phyloP scores from a whole-genome alignment of 2,797 vertebrate species.

The Falco peregrinus region DNA sequence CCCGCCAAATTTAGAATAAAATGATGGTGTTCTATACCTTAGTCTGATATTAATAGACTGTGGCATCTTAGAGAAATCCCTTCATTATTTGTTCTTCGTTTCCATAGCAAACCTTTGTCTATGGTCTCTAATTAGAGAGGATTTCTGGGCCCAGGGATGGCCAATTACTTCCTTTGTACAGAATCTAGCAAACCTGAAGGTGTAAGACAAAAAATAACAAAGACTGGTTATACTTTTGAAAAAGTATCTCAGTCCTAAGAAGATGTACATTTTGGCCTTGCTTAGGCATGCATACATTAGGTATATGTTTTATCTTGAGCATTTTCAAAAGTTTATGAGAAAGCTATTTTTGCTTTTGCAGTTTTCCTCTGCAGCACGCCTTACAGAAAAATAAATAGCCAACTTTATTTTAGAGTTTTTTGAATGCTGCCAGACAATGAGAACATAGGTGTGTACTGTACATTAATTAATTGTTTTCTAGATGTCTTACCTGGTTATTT shows the following conservation, averaged over 20 bases:
- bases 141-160: background rate
- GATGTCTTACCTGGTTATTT: background rate
- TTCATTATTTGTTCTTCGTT: background rate
- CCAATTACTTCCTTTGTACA: background rate
- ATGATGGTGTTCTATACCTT: background rate
- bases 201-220: background rate
- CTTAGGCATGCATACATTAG: background rate
- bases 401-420: background rate
- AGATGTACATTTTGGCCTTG: background rate
- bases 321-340: rapidly evolving
- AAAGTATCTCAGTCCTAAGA: background rate
- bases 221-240: background rate
- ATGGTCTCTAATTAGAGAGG: background rate
- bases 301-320: background rate
- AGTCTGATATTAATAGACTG: background rate
- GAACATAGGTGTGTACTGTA: background rate
- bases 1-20: background rate
- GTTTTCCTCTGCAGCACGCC: background rate
- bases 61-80: background rate
- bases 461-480: background rate
- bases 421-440: background rate
- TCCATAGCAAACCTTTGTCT: background rate
- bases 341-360: background rate
- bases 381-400: background rate
- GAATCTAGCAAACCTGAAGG: background rate